Evolutionary conservation across 2,113 vertebrate genomes (phyloP).

Genomic region (Gobio gobio): DNA sequence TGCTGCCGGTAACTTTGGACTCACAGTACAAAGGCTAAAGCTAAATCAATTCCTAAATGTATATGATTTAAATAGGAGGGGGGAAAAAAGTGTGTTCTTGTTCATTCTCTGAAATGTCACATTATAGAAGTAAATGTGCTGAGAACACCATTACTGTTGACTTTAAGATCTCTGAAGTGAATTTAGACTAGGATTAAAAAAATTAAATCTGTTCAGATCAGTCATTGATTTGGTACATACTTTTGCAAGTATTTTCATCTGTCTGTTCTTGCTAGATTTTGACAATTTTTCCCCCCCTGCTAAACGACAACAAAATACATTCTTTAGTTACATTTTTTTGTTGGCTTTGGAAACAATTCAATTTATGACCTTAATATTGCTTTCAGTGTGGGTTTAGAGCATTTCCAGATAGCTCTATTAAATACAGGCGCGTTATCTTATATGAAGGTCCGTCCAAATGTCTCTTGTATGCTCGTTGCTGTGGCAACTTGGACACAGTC

Average conservation of each 20-base stretch:
- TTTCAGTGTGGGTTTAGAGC: slow-evolving; percentile 49
- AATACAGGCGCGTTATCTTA: slow-evolving; percentile 42
- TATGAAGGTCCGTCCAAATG: slow-evolving; percentile 49
- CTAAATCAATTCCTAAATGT: not conserved
- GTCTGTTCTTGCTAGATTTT: not conserved
- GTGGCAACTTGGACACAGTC: slow-evolving; percentile 48
- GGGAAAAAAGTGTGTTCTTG: not conserved
- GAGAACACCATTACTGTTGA: not conserved
- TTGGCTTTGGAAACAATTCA: slow-evolving; percentile 20
- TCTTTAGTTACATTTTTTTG: not conserved
- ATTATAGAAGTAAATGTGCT: not conserved
- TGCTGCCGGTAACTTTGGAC: slow-evolving; percentile 24
- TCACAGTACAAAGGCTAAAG: slow-evolving; percentile 18
- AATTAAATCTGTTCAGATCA: too few relatives aligned
- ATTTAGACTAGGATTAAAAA: too few relatives aligned
- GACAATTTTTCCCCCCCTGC: not conserved
- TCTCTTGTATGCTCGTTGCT: slow-evolving; percentile 48
- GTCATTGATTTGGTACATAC: not conserved
- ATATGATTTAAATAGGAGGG: not conserved
- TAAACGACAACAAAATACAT: slow-evolving; percentile 19
- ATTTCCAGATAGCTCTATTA: slow-evolving; percentile 46
- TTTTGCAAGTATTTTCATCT: not conserved
- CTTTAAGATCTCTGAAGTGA: not conserved
- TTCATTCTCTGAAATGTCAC: not conserved
- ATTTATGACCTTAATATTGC: slow-evolving; percentile 54